phyloP scores from a whole-genome alignment of 2,888 invertebrate species.

The Lasioglossum leucozonium region DNA sequence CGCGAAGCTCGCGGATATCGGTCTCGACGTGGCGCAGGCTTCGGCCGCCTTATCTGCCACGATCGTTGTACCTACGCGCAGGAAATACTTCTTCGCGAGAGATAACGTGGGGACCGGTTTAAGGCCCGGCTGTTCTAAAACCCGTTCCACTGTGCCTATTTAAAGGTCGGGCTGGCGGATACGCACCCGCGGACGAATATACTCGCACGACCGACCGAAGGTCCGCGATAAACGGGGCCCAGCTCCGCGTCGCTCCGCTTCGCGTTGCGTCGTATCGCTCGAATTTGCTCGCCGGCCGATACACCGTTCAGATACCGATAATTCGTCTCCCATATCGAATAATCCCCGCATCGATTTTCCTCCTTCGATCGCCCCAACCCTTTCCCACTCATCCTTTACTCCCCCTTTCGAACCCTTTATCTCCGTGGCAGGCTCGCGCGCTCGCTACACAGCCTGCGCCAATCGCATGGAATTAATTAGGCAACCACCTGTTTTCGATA shows the following conservation, averaged over 20 bases:
- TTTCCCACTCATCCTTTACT: slow-evolving; percentile 12
- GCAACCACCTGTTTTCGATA: slow-evolving; percentile 59
- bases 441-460: slow-evolving; percentile 1
- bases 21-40: slow-evolving; percentile 30
- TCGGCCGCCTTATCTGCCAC: slow-evolving; percentile 53
- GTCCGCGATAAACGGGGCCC: slow-evolving; percentile 19
- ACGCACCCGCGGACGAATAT: slow-evolving; percentile 37
- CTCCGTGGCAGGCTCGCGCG: slow-evolving; percentile 32
- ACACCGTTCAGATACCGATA: slow-evolving; percentile 50
- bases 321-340: slow-evolving; percentile 52
- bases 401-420: slow-evolving; percentile 21
- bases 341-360: slow-evolving; percentile 33
- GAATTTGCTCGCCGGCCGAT: slow-evolving; percentile 51
- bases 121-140: slow-evolving; percentile 36
- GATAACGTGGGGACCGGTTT: slow-evolving; percentile 52
- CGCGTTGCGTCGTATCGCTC: slow-evolving; percentile 26
- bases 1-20: slow-evolving; percentile 6
- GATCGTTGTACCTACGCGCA: slow-evolving; percentile 61
- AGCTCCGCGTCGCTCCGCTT: not conserved
- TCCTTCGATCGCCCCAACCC: not conserved
- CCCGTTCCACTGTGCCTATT: slow-evolving; percentile 40
- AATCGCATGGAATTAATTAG: slow-evolving; percentile 59
- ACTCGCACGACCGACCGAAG: slow-evolving; percentile 11
- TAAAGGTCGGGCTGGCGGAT: slow-evolving; percentile 48
- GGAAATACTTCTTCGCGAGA: slow-evolving; percentile 52